Percentiles rank a stretch among this genome's conserved stretches.
phyloP scores from a whole-genome alignment of 2,888 invertebrate genomes.

The Smittia sp. region DNA sequence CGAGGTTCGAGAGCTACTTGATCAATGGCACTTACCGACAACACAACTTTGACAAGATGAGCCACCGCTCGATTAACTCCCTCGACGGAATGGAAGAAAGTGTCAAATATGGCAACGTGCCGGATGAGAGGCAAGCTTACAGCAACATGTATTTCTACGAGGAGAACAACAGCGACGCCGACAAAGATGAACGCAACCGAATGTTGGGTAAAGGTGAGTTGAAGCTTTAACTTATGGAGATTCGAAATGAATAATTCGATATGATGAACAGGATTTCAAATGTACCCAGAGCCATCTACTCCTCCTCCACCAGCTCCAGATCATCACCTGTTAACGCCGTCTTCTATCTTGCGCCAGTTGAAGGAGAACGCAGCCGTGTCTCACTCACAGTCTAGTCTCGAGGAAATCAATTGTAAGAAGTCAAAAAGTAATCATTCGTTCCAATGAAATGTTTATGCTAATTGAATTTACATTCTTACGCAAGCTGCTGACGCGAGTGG shows the following conservation, averaged over 20 bases:
- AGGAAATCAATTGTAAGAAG: slow-evolving; percentile 63
- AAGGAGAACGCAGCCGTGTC: slow-evolving; percentile 55
- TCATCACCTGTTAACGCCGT: slow-evolving; percentile 61
- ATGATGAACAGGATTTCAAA: slow-evolving; percentile 66
- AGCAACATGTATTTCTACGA: slow-evolving; percentile 40
- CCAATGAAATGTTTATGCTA: slow-evolving; percentile 44
- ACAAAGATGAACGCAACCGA: slow-evolving; percentile 32
- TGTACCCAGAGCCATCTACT: slow-evolving; percentile 79
- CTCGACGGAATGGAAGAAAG: slow-evolving; percentile 36
- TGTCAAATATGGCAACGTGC: slow-evolving; percentile 29
- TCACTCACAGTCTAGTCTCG: slow-evolving; percentile 63
- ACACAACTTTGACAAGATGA: slow-evolving; percentile 40
- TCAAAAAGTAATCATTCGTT: slow-evolving; percentile 44
- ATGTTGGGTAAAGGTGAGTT: slow-evolving; percentile 34
- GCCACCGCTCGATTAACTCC: slow-evolving; percentile 37
- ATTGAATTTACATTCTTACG: slow-evolving; percentile 38
- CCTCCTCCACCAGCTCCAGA: slow-evolving; percentile 83
- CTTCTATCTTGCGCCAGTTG: slow-evolving; percentile 56
- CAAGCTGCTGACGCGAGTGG: slow-evolving; percentile 71
- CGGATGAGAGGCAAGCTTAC: slow-evolving; percentile 33
- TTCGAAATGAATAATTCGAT: too few species aligned
- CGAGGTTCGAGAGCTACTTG: slow-evolving; percentile 75
- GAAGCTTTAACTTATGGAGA: background rate
- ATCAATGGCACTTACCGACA: slow-evolving; percentile 53
- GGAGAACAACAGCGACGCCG: slow-evolving; percentile 40